phyloP scores from a whole-genome alignment of 2,888 invertebrate species.

The Aspidapion aeneum region DNA sequence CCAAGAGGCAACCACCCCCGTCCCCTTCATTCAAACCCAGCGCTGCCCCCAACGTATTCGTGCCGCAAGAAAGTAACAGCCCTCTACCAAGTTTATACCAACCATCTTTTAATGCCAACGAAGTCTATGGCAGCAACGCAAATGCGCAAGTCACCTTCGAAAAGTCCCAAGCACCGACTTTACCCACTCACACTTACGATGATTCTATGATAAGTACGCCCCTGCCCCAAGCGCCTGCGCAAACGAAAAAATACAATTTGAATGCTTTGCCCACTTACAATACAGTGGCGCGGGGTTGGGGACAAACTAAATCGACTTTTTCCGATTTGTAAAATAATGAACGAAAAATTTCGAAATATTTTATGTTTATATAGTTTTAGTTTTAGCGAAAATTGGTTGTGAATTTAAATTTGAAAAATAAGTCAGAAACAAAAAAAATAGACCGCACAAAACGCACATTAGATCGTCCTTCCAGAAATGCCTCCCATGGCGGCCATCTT shows the following conservation, averaged over 20 bases:
- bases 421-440: too few relatives aligned
- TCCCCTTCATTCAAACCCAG: constrained; percentile 41
- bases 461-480: too few relatives aligned
- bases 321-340: constrained; percentile 33
- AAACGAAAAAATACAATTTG: constrained; percentile 36
- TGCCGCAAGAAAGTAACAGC: constrained; percentile 39
- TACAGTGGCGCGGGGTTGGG: constrained; percentile 82
- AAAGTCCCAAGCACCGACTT: constrained; percentile 11
- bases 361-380: background rate
- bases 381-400: too few relatives aligned
- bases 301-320: constrained; percentile 49
- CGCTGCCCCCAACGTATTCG: constrained; percentile 38
- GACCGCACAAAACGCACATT: too few relatives aligned
- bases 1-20: constrained; percentile 30
- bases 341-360: background rate
- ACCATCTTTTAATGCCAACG: constrained; percentile 30
- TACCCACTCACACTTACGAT: constrained; percentile 19
- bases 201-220: constrained; percentile 18
- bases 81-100: constrained; percentile 31
- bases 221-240: constrained; percentile 26
- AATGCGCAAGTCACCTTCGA: constrained; percentile 12
- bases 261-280: constrained; percentile 63
- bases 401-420: too few relatives aligned
- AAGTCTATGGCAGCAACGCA: constrained; percentile 11
- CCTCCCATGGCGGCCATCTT: too few relatives aligned